phyloP scores from a whole-genome alignment of 2,113 vertebrate genomes.

The Orycteropus afer region DNA sequence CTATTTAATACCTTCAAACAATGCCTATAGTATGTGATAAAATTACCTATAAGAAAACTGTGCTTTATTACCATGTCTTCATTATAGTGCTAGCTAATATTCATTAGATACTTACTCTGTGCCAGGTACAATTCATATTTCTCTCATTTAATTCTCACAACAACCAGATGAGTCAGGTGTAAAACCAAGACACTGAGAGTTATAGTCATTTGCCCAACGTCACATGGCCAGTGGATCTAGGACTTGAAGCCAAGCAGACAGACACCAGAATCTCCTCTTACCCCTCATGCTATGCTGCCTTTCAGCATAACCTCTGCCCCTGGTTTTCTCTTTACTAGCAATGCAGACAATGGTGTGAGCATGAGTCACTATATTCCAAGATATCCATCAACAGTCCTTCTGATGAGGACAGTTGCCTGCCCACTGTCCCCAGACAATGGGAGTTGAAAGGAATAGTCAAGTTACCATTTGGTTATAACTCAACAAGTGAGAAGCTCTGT shows the following conservation, averaged over 20 bases:
- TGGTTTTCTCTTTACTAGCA: neutral
- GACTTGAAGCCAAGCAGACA: neutral
- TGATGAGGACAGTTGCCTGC: neutral
- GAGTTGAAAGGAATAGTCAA: too few relatives aligned
- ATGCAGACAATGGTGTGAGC: neutral
- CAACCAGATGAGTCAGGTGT: neutral
- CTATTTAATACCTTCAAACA: neutral
- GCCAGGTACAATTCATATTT: neutral
- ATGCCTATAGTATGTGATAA: neutral
- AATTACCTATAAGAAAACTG: neutral
- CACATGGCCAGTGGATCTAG: neutral
- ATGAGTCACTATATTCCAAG: neutral
- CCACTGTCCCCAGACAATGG: neutral
- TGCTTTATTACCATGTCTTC: neutral
- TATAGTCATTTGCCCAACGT: neutral
- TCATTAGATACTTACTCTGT: neutral
- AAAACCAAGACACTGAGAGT: neutral
- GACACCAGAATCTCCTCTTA: neutral
- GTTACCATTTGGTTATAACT: neutral
- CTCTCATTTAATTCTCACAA: neutral
- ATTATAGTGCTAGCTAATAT: neutral
- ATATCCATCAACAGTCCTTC: neutral
- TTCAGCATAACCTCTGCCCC: neutral
- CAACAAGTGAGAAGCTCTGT: neutral
- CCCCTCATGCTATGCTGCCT: neutral